Base-by-base conservation (phyloP, 2,113 vertebrate genomes). In the Spea multiplicata region DNA sequence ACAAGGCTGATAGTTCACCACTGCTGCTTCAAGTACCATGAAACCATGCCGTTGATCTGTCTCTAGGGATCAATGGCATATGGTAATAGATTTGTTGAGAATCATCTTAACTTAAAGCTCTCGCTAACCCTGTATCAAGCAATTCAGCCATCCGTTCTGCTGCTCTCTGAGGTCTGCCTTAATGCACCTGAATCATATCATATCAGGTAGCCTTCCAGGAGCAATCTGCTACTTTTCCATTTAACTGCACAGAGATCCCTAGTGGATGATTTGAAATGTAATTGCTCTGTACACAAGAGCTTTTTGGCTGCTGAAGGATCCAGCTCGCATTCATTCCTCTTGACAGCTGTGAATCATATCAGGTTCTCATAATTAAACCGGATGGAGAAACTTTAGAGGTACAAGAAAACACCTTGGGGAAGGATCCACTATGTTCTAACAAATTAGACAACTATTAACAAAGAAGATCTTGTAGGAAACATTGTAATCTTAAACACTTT, bases 121-220 rank as follows among this genome's bases (percentile, higher is more conserved):
- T 66, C 30, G 30, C 76, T 66, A 16, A 16, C n/a, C 8, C 46
- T 49, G 30, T 72, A 59, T 73, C n/a, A 30, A 17, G 8, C 64
- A 10, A 49, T 57, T 59, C 62, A 80, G 49, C 44, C 44, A 55
- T 48, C 44, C 62, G 12, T 77, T 48, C n/a, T 45, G 13, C 8
- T 49, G 44, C 73, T 67, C 59, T 61, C 47, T 44, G 16, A 47
- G 50, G 61, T 64, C 66, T 57, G 52, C 16, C 68, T 30, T 73
- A 73, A 80, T 67, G 52, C 73, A 73, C 46, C 71, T 80, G 65
- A 73, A 73, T 80, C 45, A 68, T 80, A 80, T 80, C 64, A 74
- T 74, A 62, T 73, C 69, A 57, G 50, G 44, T 61, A 74, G 64
- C 52, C 30, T 3, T 80, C 44, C 71, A 61, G 53, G 73, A 80